Evolutionary conservation across 2,113 vertebrate species (phyloP).

Genomic region (Raja brachyura): DNA sequence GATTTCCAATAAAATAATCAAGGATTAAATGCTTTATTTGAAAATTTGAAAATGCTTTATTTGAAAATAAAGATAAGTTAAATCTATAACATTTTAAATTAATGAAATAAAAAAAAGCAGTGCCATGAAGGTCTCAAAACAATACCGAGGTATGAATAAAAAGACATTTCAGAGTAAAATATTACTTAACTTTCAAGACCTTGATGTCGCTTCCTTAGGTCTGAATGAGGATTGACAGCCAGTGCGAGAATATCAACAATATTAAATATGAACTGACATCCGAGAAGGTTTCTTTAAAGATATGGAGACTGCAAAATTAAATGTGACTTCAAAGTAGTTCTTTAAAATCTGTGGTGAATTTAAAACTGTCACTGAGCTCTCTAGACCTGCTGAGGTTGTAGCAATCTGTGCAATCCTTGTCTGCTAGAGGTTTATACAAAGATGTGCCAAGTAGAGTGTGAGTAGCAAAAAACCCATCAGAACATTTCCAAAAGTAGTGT

Average conservation of each 20-base stretch:
- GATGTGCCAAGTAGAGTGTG: not conserved
- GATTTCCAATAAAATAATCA: not conserved
- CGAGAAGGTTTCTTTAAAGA: slow-evolving; percentile 16
- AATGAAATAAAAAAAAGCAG: not conserved
- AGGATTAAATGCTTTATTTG: not conserved
- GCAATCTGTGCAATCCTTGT: not conserved
- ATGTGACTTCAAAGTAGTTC: slow-evolving; percentile 37
- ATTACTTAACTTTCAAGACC: slow-evolving; percentile 22
- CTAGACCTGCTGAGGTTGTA: not conserved
- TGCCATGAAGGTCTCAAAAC: not conserved
- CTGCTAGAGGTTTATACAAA: not conserved
- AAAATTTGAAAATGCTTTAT: no score
- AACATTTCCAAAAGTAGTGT: not conserved
- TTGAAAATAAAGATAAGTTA: not conserved
- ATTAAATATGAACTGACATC: slow-evolving; percentile 31
- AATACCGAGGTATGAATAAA: not conserved
- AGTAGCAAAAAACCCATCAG: not conserved
- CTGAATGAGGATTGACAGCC: slow-evolving; percentile 24
- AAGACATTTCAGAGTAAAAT: slow-evolving; percentile 16
- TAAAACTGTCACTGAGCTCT: slow-evolving; percentile 27
- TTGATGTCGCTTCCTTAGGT: slow-evolving; percentile 11
- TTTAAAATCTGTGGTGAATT: slow-evolving; percentile 30
- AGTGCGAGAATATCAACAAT: slow-evolving; percentile 20
- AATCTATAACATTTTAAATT: not conserved
- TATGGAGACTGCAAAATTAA: slow-evolving; percentile 19